phyloP scores from a whole-genome alignment of 2,113 vertebrate species.

The Pontoporia blainvillei region DNA sequence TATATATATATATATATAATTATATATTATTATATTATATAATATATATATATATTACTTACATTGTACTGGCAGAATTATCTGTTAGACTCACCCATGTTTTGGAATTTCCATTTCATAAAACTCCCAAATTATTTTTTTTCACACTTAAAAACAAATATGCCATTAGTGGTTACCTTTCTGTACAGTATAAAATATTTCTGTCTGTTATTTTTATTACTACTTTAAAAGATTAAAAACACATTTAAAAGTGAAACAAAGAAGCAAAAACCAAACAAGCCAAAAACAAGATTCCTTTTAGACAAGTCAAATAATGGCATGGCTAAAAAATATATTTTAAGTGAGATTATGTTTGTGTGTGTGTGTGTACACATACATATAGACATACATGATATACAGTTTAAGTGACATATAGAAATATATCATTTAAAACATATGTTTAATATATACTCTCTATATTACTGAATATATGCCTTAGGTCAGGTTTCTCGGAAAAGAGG shows the following conservation, averaged over 20 bases:
- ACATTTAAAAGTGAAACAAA: not conserved
- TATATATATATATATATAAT: too few species aligned
- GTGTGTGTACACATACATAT: fast-evolving
- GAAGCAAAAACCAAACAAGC: not conserved
- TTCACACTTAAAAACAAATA: slow-evolving; percentile 1
- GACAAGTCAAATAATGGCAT: not conserved
- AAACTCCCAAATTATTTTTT: not conserved
- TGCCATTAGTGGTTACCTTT: not conserved
- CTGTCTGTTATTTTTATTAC: not conserved
- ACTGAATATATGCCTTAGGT: not conserved
- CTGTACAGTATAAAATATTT: not conserved
- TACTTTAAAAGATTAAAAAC: not conserved
- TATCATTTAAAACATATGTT: not conserved
- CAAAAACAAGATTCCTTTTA: not conserved
- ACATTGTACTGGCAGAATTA: not conserved
- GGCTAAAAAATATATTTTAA: not conserved
- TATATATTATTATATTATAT: too few species aligned
- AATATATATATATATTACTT: too few species aligned
- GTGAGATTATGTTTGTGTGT: not conserved
- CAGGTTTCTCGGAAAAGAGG: not conserved
- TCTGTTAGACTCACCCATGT: not conserved
- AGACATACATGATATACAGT: not conserved
- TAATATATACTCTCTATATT: not conserved
- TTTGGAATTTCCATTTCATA: not conserved
- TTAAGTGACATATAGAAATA: not conserved